Evolutionary conservation across 2,113 vertebrate genomes (phyloP).

Genomic region (Odocoileus hemionus): DNA sequence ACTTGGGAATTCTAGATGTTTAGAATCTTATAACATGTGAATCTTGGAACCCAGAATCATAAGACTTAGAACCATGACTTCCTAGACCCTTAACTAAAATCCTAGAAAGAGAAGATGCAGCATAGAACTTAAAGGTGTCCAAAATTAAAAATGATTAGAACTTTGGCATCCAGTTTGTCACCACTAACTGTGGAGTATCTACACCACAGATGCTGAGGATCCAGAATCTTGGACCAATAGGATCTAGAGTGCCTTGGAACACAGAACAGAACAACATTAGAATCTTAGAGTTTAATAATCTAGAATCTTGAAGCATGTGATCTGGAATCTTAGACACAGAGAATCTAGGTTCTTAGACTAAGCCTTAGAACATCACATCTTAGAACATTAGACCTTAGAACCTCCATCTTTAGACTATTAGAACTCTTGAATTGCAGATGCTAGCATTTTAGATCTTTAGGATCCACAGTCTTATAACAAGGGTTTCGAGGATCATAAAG

Average conservation of each 20-base stretch:
- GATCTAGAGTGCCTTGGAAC: not conserved
- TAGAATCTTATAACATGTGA: not conserved
- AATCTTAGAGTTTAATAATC: conserved; percentile 38
- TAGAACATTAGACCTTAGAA: conserved; percentile 25
- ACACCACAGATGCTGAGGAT: not conserved
- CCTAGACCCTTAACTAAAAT: not conserved
- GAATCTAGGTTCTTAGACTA: conserved; percentile 17
- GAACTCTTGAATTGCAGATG: conserved; percentile 36
- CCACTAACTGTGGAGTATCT: not conserved
- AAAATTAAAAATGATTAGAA: conserved; percentile 52
- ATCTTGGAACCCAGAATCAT: not conserved
- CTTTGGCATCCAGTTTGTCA: conserved; percentile 39
- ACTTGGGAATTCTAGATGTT: not conserved
- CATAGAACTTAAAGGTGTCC: conserved; percentile 1
- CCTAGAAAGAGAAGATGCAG: not conserved
- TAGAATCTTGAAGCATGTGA: conserved; percentile 16
- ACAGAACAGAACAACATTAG: conserved; percentile 11
- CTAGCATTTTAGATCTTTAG: conserved; percentile 10
- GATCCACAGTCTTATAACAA: conserved; percentile 2
- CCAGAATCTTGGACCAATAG: not conserved
- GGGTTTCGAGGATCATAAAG: not conserved
- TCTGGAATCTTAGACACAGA: conserved; percentile 23
- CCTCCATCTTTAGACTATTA: not conserved
- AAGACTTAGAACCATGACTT: conserved; percentile 22
- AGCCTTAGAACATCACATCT: conserved; percentile 32